These are phyloP conservation scores for Entosphenus tridentatus DNA, from an alignment of 2,113 vertebrate genomes.

Conservation along the genomic window DNA sequence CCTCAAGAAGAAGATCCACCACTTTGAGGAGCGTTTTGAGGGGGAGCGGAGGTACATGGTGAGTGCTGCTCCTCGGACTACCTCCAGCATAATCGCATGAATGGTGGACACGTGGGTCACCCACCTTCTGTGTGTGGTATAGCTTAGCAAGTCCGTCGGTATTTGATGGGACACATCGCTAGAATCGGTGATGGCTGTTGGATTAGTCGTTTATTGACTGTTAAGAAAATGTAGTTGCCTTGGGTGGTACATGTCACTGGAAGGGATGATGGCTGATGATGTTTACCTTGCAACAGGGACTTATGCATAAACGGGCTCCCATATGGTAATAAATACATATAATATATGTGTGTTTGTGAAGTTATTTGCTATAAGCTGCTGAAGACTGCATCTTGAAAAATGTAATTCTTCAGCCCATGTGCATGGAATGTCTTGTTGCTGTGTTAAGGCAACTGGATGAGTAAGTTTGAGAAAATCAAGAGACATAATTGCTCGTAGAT, in stretches of 20 bases:
- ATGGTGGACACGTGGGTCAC: neutral
- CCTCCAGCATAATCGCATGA: too few relatives aligned
- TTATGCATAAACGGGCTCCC: too few relatives aligned
- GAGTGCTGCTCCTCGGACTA: neutral
- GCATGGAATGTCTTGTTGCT: neutral
- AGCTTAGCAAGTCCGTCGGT: neutral
- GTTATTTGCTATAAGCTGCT: too few relatives aligned
- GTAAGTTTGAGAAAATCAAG: neutral
- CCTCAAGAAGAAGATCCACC: slow-evolving; percentile 6
- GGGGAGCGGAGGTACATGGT: slow-evolving; percentile 1
- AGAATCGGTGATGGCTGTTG: neutral
- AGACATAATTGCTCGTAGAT: neutral
- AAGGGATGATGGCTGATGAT: too few relatives aligned
- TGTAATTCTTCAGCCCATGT: neutral
- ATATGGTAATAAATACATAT: too few relatives aligned
- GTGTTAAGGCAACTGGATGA: neutral
- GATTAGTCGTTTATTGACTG: neutral
- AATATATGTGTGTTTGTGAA: too few relatives aligned
- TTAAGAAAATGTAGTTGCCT: neutral
- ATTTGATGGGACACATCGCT: neutral
- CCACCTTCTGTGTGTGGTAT: neutral
- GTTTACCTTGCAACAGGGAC: too few relatives aligned
- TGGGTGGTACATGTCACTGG: neutral
- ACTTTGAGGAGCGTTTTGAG: slow-evolving; percentile 5
- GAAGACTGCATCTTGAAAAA: neutral